Base-by-base conservation (phyloP, 2,113 vertebrate genomes). In the Spheniscus mendiculus region DNA sequence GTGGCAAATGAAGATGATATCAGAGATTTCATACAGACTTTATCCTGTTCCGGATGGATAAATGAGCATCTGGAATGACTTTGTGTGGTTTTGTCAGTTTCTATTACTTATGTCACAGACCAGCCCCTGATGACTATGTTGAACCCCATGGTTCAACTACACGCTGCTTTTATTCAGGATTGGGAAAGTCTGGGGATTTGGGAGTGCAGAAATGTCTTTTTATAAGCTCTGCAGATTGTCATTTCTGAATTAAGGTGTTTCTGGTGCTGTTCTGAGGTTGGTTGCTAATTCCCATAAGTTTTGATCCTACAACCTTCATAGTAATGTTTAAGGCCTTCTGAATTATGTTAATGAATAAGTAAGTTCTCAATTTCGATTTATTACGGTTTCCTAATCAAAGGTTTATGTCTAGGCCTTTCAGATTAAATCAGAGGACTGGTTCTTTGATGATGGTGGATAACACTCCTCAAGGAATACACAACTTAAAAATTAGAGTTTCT, bases 391-490 rank as follows among this genome's bases (percentile, higher is more conserved):
- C 55, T 94, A 73, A 93, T n/a, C 66, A 52, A 87, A 76, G 6
- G 15, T 78, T 93, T 93, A 38, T 87, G 65, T 95, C 59, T 95
- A 99, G 99, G 86, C 98, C 97, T 97, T 99, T 99, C 80, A 98
- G 98, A 89, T 96, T 99, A 96, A 99, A 99, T 96, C 98, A 98
- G 96, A 98, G 98, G 80, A 99, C 98, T 11, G 99, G 99, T 40
- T 98, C 99, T 82, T 97, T 99, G 74, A 97, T 99, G 96, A 99
- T 99, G 97, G 98, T 99, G 94, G 99, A 99, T 94, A 98, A 98
- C 27, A 83, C 98, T 59, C 98, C 98, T 23, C 97, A 98, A 6
- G 99, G 99, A 73, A 98, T 88, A 83, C 99, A 99, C 79, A 97
- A 98, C 69, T 98, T 99, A 92, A 98, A 98, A 97, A 97, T 99